phyloP scores from a whole-genome alignment of 2,888 invertebrate species.

The Eurytoma adleriae region DNA sequence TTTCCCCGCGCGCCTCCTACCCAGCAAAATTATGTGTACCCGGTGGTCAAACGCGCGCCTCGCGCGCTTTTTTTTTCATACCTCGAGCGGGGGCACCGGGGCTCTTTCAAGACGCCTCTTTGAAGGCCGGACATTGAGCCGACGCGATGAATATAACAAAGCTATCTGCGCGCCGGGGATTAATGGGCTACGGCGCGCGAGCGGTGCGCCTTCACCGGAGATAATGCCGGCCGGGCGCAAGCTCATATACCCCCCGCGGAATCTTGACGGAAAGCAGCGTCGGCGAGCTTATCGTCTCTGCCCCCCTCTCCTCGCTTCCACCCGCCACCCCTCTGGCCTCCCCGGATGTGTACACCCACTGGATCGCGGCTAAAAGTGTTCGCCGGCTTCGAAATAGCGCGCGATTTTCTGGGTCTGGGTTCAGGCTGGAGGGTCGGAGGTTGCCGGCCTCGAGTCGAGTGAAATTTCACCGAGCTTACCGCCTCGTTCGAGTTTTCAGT shows the following conservation, averaged over 20 bases:
- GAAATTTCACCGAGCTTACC: no score
- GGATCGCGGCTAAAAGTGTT: no score
- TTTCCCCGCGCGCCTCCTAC: neutral
- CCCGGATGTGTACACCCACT: no score
- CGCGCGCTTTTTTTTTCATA: slow-evolving; percentile 15
- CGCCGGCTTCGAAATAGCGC: no score
- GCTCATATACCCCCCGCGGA: slow-evolving; percentile 2
- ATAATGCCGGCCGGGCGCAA: slow-evolving; percentile 9
- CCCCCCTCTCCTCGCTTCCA: neutral
- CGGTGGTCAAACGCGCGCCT: slow-evolving; percentile 22
- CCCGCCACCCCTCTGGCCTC: no score
- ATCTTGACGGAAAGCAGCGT: slow-evolving; percentile 44
- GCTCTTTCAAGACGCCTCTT: slow-evolving; percentile 23
- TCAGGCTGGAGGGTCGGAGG: no score
- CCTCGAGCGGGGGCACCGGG: neutral
- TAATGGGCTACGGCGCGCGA: slow-evolving; percentile 39
- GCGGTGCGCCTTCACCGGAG: neutral
- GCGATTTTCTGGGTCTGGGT: no score
- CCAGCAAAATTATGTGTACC: slow-evolving; percentile 45
- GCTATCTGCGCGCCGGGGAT: slow-evolving; percentile 49
- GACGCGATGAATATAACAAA: slow-evolving; percentile 48
- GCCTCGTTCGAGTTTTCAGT: no score
- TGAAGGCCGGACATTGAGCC: slow-evolving; percentile 13
- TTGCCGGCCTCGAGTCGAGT: no score
- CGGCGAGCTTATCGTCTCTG: slow-evolving; percentile 13